phyloP scores from a whole-genome alignment of 1,140 invertebrate genomes.

The Colletes latitarsis region DNA sequence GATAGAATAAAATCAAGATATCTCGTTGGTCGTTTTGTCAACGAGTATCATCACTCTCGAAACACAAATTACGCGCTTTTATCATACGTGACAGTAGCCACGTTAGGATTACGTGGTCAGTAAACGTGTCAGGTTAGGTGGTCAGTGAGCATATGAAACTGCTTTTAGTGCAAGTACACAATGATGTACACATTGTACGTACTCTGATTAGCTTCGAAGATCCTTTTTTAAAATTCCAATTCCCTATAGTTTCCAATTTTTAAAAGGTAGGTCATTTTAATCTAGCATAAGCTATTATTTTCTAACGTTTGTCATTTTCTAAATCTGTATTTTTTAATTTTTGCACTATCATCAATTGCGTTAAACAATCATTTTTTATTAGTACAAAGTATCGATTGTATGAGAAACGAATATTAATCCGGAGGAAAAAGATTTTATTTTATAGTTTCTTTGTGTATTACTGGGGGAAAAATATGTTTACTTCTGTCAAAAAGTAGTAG shows the following conservation, averaged over 20 bases:
- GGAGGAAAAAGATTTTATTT: background rate
- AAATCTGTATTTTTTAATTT: background rate
- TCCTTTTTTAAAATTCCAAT: background rate
- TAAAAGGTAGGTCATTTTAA: background rate
- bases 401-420: background rate
- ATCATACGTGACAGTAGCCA: constrained; percentile 16
- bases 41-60: background rate
- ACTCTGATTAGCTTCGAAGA: background rate
- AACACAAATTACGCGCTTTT: constrained; percentile 16
- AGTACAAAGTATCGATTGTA: background rate
- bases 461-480: background rate
- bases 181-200: background rate
- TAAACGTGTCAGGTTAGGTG: constrained; percentile 17
- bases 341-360: background rate
- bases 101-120: constrained; percentile 35
- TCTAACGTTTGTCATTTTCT: background rate
- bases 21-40: constrained; percentile 2
- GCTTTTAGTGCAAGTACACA: background rate
- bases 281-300: background rate
- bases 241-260: background rate
- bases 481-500: background rate
- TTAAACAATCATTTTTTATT: background rate
- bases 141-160: background rate
- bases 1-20: background rate
- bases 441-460: background rate